Base-by-base conservation (phyloP, 2,797 vertebrate species). In the Melanotaenia parkinsoni region DNA sequence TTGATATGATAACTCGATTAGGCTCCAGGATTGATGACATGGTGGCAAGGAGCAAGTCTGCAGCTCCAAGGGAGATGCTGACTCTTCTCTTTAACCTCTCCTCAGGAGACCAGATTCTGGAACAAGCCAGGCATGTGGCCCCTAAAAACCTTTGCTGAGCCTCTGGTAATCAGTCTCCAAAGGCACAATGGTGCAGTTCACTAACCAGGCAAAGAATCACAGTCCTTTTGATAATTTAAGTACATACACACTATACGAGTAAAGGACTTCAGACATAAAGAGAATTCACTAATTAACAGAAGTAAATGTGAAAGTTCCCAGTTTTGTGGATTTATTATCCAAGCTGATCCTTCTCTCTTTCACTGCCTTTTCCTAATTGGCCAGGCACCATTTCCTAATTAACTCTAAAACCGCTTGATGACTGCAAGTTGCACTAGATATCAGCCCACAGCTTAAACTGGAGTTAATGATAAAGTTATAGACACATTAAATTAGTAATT, bases 1-100 rank as follows among this genome's bases (percentile, higher is more conserved):
- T 94, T 94, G 95, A 96, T 95, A 94, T 93, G 95, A 97, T 96
- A 96, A 94, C 96, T 97, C 90, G 95, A 96, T 97, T 97, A 95
- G 88, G 84, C 80, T 77, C 60, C 68, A 70, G 88, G 77, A 79
- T 89, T 84, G 81, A 92, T 72, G 20, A 93, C 88, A 75, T 53
- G 64, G 86, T 91, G 85, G 87, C 86, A 87, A 70, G 78, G 80
- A 86, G 82, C 76, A 70, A 84, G 86, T 80, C 50, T 72, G 84
- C 37, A 28, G 69, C 89, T 82, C 83, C 70, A 79, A 80, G 70
- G 90, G 89, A 85, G 82, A 58, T 12, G 30, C 4, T 58, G 79
- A 74, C 86, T 80, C 1, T 0, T 70, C 86, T 86, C 79, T 80
- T 92, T 84, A 90, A 83, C 79, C 82, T 93, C 87, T 92, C 79